Percentiles rank a stretch among this genome's conserved stretches.
These are phyloP conservation scores for Sternotherus odoratus DNA, from an alignment of 2,797 vertebrate species.

Conservation along the genomic window DNA sequence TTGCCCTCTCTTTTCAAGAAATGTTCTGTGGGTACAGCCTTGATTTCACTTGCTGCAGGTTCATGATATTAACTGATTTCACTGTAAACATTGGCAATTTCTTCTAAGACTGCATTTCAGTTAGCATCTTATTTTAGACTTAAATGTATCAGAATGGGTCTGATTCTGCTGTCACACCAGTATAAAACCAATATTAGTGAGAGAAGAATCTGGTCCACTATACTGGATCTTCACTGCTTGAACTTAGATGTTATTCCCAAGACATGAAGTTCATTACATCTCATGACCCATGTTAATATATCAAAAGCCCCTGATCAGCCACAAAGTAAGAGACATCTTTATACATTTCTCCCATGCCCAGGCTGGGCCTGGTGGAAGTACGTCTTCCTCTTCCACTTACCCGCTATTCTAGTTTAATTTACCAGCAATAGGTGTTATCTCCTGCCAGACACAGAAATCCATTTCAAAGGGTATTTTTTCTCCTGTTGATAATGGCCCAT, in stretches of 20 bases:
- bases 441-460: no score
- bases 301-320: not conserved
- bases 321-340: not conserved
- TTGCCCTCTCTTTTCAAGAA: not conserved
- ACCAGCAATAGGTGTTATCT: no score
- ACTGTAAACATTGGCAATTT: not conserved
- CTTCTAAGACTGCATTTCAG: not conserved
- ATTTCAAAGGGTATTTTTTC: no score
- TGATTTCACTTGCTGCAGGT: not conserved
- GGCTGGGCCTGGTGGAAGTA: no score
- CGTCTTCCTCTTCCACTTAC: not conserved
- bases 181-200: fast-evolving
- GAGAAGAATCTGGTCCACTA: fast-evolving
- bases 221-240: not conserved
- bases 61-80: not conserved
- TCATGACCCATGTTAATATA: not conserved
- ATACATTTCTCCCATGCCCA: not conserved
- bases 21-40: not conserved
- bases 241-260: not conserved
- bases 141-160: not conserved
- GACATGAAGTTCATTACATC: not conserved
- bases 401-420: not conserved
- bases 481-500: no score
- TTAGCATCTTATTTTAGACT: not conserved
- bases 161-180: not conserved